These are phyloP conservation scores for Epizoanthus scotinus DNA, from an alignment of 92 coral and sea anemone species.

Conservation along the genomic window DNA sequence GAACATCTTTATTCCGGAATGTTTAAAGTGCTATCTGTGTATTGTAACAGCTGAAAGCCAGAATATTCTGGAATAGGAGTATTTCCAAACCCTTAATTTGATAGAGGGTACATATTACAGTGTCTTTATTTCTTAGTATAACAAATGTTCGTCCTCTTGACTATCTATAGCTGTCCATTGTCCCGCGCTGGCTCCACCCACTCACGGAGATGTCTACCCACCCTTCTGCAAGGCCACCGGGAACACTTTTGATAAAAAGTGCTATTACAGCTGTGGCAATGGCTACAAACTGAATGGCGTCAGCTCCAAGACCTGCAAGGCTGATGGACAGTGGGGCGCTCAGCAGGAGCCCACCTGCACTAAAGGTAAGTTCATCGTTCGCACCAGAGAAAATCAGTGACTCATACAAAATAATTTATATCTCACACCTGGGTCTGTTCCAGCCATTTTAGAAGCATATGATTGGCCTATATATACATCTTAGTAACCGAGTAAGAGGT, in stretches of 20 bases:
- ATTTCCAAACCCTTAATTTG: not conserved
- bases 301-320: conserved; percentile 61
- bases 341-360: conserved; percentile 60
- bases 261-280: conserved; percentile 65
- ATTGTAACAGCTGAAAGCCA: too few relatives aligned
- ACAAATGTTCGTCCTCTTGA: not conserved
- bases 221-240: conserved; percentile 62
- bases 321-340: conserved; percentile 67
- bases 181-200: conserved; percentile 62
- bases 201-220: conserved; percentile 73
- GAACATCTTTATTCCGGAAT: too few relatives aligned
- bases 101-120: too few relatives aligned
- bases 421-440: too few relatives aligned
- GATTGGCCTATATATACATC: too few relatives aligned
- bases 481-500: too few relatives aligned
- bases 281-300: conserved; percentile 64
- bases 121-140: not conserved
- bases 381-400: too few relatives aligned
- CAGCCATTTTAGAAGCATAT: too few relatives aligned
- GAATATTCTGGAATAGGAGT: too few relatives aligned
- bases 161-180: conserved; percentile 61
- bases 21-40: too few relatives aligned
- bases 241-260: conserved; percentile 52
- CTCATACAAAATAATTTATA: too few relatives aligned
- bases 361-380: conserved; percentile 33